Evolutionary conservation across 2,888 invertebrate genomes (phyloP), one percentile per base, ranked within the genome.

Genomic region (Pharmacophagus antenor): DNA sequence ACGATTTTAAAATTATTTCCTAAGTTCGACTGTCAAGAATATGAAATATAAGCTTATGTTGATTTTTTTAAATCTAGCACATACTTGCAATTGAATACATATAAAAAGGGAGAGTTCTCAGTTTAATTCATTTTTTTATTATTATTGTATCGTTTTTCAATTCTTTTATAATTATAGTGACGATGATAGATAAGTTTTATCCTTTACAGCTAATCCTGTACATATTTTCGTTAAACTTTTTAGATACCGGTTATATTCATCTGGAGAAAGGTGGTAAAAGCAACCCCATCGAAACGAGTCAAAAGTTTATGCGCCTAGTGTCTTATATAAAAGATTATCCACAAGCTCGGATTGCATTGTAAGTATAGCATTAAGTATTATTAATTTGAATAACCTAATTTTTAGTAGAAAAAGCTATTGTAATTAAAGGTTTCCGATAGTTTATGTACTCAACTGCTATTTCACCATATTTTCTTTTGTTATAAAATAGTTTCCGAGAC

Each of bases 321-420:
- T 62, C 68, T 25, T 62, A 56, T 8, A 61, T 81, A 10, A n/a
- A 63, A 0, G 74, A 73, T 4, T 79, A 84, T 61, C 85, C 85
- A 1, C 60, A 55, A 8, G 72, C 77, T 0, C 66, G 57, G 15
- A 70, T 67, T 58, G 56, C 63, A 31, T 67, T 76, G 83, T 84
- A 70, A 79, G 83, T 81, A 70, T 67, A 49, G 42, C n/a, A 1
- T 4, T n/a, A 37, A 37, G 37, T 37, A 37, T 37, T 37, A n/a
- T 37, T n/a, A 37, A 37, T n/a, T 4, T n/a, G 0, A 37, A n/a
- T n/a, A 37, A 37, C n/a, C 6, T n/a, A 4, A 31, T 31, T 15
- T 2, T 10, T 31, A 15, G n/a, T 15, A n/a, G 2, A 37, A 37
- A 37, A n/a, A 15, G 8, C 7, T 2, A 8, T 2, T 31, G 2